A percentile compares a stretch with the other conserved stretches of the same genome.
Evolutionary conservation across 2,797 vertebrate species (phyloP).

Genomic region (Sebastes minor): DNA sequence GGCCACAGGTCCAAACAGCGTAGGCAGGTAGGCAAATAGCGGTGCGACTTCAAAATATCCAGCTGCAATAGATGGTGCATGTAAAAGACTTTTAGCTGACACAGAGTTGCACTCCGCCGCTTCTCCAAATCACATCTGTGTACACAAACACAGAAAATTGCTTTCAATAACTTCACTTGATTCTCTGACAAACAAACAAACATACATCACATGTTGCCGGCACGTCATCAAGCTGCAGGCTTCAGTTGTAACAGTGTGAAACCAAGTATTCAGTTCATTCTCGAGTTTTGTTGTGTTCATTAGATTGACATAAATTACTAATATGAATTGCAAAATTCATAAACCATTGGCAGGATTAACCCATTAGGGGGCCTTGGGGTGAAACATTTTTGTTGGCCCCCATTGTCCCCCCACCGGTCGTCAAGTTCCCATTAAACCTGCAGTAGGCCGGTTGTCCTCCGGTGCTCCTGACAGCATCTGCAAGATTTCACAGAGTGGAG

Average conservation of each 20-base stretch:
- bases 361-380: not conserved
- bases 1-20: slow-evolving; percentile 40
- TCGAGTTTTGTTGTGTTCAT: not conserved
- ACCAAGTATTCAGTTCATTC: not conserved
- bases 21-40: slow-evolving; percentile 56
- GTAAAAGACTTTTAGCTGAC: not conserved
- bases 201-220: not conserved
- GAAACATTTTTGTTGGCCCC: not conserved
- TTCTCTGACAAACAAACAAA: not conserved
- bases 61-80: not conserved
- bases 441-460: not conserved
- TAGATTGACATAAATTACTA: not conserved
- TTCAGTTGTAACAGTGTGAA: not conserved
- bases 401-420: not conserved
- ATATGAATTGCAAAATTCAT: not conserved
- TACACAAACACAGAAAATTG: not conserved
- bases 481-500: no score
- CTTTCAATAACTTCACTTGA: not conserved
- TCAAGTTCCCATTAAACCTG: not conserved
- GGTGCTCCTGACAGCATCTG: no score
- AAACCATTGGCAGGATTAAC: not conserved
- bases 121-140: not conserved
- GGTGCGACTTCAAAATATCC: slow-evolving; percentile 28
- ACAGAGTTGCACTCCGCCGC: not conserved
- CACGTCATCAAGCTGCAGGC: not conserved